Conservation (phyloP, 2,113 vertebrate species). For the Podarcis cretensis region DNA sequence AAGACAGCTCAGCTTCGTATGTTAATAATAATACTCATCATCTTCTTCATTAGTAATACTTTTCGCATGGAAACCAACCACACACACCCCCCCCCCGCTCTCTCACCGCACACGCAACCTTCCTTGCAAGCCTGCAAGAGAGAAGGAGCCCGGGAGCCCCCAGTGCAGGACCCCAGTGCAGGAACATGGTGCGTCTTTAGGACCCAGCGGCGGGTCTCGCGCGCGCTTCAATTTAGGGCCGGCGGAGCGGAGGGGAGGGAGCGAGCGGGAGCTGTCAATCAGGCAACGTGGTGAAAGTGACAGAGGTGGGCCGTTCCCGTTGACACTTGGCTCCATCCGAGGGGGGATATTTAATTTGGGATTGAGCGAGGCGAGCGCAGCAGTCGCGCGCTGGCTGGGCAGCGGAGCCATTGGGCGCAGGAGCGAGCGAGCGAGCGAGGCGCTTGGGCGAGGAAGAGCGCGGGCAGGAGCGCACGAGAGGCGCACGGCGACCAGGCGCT, state of each 20-base stretch:
- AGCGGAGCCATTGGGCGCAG: slow-evolving; percentile 13
- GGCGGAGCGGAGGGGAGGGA: neutral
- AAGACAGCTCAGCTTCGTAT: too few species aligned
- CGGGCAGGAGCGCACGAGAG: neutral
- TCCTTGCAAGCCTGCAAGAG: too few species aligned
- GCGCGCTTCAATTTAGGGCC: slow-evolving; percentile 24
- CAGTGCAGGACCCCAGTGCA: neutral
- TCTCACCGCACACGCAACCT: neutral
- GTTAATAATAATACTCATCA: too few species aligned
- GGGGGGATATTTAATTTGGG: slow-evolving; percentile 91
- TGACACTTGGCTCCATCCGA: slow-evolving; percentile 81
- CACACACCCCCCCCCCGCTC: neutral
- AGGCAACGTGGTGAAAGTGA: slow-evolving; percentile 79
- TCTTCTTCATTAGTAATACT: too few species aligned
- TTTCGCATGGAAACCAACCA: neutral
- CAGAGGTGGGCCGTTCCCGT: slow-evolving; percentile 82
- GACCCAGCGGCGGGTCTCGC: slow-evolving; percentile 40
- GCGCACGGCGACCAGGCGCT: neutral
- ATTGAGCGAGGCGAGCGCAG: slow-evolving; percentile 74
- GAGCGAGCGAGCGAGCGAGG: neutral
- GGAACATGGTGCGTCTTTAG: slow-evolving; percentile 17
- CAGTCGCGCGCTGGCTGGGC: slow-evolving; percentile 77
- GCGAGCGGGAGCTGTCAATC: slow-evolving; percentile 79
- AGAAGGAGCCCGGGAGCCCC: too few species aligned
- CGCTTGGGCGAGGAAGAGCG: neutral